Evolutionary conservation across 1,140 invertebrate species (phyloP).

Genomic region (Monomorium pharaonis): DNA sequence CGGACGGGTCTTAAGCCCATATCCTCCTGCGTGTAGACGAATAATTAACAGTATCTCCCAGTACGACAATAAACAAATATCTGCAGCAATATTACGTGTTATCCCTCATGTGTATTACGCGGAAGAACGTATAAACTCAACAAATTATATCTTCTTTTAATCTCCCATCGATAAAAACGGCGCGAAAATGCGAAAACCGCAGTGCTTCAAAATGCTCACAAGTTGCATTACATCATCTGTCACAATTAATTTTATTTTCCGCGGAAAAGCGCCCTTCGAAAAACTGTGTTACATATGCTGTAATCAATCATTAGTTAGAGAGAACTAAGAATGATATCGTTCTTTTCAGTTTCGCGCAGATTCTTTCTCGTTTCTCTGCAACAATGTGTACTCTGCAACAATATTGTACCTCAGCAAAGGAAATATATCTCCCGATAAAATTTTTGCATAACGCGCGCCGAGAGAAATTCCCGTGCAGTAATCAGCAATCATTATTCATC

Average conservation of each 20-base stretch:
- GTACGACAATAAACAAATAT: not conserved
- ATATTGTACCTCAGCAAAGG: not conserved
- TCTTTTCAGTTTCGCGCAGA: not conserved
- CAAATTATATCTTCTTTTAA: not conserved
- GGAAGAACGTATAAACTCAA: not conserved
- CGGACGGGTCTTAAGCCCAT: slow-evolving; percentile 9
- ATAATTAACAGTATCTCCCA: not conserved
- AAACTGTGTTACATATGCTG: not conserved
- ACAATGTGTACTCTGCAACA: not conserved
- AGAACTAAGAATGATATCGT: not conserved
- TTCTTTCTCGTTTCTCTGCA: not conserved
- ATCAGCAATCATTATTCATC: slow-evolving; percentile 27
- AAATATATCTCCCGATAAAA: not conserved
- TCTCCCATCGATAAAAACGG: not conserved
- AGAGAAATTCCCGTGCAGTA: not conserved
- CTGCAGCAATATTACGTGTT: not conserved
- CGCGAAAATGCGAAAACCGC: too few species aligned
- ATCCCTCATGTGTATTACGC: not conserved
- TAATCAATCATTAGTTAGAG: slow-evolving; percentile 10
- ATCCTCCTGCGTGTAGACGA: not conserved
- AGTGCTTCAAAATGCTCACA: not conserved
- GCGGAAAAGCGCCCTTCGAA: not conserved
- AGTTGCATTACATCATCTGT: not conserved
- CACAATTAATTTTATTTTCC: not conserved
- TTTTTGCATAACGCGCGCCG: not conserved